Conservation (phyloP, 2,888 invertebrate genomes). For the Abscondita cerata region DNA sequence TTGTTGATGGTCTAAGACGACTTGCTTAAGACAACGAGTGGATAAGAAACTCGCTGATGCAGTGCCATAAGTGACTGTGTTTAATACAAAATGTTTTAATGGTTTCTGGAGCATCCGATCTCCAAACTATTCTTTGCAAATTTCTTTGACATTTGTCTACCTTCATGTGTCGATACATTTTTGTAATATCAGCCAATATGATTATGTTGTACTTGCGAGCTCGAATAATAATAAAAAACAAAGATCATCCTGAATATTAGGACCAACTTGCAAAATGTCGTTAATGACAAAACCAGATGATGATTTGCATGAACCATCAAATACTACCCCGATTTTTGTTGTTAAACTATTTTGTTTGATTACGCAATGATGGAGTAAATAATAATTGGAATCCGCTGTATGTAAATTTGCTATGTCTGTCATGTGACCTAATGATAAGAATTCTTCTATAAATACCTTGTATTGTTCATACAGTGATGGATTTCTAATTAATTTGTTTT, state of each 20-base stretch:
- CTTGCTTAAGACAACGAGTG: neutral
- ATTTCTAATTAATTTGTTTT: neutral
- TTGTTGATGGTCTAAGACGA: neutral
- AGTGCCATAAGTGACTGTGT: slow-evolving; percentile 8
- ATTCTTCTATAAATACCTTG: neutral
- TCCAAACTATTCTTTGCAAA: neutral
- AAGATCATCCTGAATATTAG: neutral
- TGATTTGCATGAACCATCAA: neutral
- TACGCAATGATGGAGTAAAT: neutral
- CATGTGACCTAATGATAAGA: neutral
- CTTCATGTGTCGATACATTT: neutral
- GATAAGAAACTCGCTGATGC: neutral
- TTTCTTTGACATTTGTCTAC: neutral
- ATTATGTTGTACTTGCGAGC: neutral
- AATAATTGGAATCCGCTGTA: too few species aligned
- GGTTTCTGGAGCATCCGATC: neutral
- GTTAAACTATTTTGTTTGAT: neutral
- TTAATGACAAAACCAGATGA: neutral
- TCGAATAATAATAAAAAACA: too few species aligned
- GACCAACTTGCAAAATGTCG: neutral
- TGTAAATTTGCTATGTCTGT: neutral
- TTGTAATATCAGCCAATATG: neutral
- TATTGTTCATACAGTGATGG: neutral
- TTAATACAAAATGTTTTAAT: neutral
- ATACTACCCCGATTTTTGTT: neutral